Percentiles rank a stretch among this genome's conserved stretches.
Evolutionary conservation across 2,888 invertebrate genomes (phyloP).

Genomic region (Sarcophaga carnaria): DNA sequence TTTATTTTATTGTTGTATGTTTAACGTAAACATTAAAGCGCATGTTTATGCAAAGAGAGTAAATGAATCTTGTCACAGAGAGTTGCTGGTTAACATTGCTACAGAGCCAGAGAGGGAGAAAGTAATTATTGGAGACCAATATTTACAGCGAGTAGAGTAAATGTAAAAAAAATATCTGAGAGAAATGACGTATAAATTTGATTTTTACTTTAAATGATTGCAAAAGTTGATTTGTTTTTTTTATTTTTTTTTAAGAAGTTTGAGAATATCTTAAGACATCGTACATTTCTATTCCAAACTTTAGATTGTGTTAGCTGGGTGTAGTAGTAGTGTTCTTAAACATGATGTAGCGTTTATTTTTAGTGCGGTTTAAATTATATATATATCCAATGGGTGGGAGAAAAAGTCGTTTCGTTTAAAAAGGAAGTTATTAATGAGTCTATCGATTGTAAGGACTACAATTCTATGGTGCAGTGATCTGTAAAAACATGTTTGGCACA

Average conservation of each 20-base stretch:
- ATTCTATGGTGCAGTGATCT: no score
- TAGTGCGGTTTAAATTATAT: no score
- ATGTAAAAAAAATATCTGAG: background rate
- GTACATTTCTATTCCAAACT: no score
- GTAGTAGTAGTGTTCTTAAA: no score
- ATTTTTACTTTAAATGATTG: slow-evolving; percentile 38
- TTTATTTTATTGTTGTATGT: slow-evolving; percentile 45
- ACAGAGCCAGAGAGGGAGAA: background rate
- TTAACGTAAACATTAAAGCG: slow-evolving; percentile 59
- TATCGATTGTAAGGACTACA: no score
- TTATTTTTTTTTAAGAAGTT: no score
- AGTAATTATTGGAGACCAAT: slow-evolving; percentile 3
- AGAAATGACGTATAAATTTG: slow-evolving; percentile 47
- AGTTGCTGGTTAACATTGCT: slow-evolving; percentile 6
- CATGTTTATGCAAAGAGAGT: slow-evolving; percentile 43
- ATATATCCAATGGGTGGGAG: background rate
- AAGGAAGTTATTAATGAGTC: no score
- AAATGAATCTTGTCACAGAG: slow-evolving; percentile 1
- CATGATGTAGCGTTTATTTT: no score
- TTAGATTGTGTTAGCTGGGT: no score
- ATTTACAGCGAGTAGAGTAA: slow-evolving; percentile 5
- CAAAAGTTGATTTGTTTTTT: slow-evolving; percentile 27
- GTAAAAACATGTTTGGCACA: no score
- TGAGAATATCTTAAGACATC: no score
- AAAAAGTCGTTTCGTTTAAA: slow-evolving; percentile 5